Evolutionary conservation across 2,797 vertebrate species (phyloP), one percentile per base, ranked within the genome.

Genomic region (Scolopax rusticola): DNA sequence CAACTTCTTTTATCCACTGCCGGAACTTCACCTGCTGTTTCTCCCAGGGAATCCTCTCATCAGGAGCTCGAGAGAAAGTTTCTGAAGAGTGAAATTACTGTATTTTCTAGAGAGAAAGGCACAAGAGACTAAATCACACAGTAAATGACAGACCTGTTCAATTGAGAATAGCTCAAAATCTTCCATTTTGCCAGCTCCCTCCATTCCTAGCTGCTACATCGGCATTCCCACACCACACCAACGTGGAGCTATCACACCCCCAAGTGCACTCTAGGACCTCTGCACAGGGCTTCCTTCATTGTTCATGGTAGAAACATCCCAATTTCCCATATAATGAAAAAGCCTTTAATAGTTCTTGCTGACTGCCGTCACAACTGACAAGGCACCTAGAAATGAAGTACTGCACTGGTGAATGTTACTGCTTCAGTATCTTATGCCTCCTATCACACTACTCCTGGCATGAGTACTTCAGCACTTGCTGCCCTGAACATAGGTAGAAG

Each of bases 21-120:
- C 0, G 5, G 81, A 87, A 80, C 78, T 54, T 78, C 40, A 89
- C 93, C 90, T 40, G 84, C 95, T 92, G 92, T 51, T 95, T 89
- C 86, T 83, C 86, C 56, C 2, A 12, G 83, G 84, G 88, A 95
- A 96, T 83, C 77, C 33, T 95, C 90, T 71, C 68, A 0, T 1
- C 1, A 3, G 88, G 77, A 95, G 64, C n/a, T 60, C 0, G 1
- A 50, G 36, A 64, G 40, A 88, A 88, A 70, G 48, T 17, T 87
- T 94, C 74, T 80, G 64, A 77, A 93, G 70, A 87, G n/a, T 50
- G 67, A 90, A 87, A 83, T 77, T 17, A 69, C 73, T 87, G 33
- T 53, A 56, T 92, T 93, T 93, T 70, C 67, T 25, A 19, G 60
- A 87, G 32, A 67, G 77, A 83, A 91, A 78, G 28, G 67, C 36